Percentiles rank a stretch among this genome's conserved stretches.
These are phyloP conservation scores for Oreocharis arfaki DNA, from an alignment of 2,113 vertebrate species.

Conservation along the genomic window DNA sequence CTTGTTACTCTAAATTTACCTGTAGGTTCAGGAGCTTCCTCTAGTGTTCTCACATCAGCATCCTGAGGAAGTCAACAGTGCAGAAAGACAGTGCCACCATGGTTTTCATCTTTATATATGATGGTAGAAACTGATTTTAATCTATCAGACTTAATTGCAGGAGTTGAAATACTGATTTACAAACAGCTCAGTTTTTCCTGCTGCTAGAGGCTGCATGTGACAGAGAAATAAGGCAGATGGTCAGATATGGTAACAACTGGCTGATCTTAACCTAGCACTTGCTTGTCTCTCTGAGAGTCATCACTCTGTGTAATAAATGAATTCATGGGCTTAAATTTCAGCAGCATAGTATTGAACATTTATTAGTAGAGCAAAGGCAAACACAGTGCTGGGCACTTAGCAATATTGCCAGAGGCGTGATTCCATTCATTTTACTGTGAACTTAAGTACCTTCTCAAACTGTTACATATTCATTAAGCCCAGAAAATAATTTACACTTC, in stretches of 20 bases:
- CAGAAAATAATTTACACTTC: no score
- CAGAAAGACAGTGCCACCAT: not conserved
- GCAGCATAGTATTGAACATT: no score
- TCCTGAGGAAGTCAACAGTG: not conserved
- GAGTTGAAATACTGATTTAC: not conserved
- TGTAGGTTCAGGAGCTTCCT: not conserved
- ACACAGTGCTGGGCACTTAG: no score
- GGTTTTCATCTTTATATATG: not conserved
- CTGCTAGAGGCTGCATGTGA: not conserved
- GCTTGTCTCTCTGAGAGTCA: not conserved
- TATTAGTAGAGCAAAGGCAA: no score
- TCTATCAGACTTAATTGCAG: not conserved
- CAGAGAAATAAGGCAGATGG: not conserved
- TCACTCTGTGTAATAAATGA: not conserved
- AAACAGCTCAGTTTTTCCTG: fast-evolving
- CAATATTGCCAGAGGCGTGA: no score
- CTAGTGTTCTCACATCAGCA: not conserved
- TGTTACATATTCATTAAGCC: no score
- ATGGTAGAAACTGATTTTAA: not conserved
- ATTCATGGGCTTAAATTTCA: no score
- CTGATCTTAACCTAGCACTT: not conserved
- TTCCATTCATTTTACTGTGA: no score
- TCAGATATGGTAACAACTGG: not conserved
- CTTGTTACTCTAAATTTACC: not conserved
- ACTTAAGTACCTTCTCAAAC: no score